Percentiles rank a stretch among this genome's conserved stretches.
Conservation (phyloP, 1,140 invertebrate species). For the Oreohelix idahoensis region DNA sequence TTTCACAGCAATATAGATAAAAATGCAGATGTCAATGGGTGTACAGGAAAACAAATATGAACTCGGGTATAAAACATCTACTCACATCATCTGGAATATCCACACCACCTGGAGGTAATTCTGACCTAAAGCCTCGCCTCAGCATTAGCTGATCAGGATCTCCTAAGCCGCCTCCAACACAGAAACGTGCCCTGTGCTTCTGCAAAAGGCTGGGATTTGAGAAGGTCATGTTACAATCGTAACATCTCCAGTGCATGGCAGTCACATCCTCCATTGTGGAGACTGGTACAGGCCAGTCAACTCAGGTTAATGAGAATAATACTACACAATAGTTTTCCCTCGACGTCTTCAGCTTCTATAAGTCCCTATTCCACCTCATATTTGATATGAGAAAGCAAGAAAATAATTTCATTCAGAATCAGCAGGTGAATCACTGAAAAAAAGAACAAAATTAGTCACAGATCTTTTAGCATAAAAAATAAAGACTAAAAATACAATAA, state of each 20-base stretch:
- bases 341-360: background rate
- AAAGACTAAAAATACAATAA: no score
- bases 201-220: slow-evolving; percentile 52
- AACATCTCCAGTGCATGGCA: slow-evolving; percentile 50
- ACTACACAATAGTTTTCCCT: background rate
- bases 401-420: background rate
- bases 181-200: slow-evolving; percentile 64
- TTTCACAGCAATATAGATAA: no score
- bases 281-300: background rate
- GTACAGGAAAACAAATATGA: no score
- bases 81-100: slow-evolving; percentile 50
- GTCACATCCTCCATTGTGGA: slow-evolving; percentile 29
- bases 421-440: no score
- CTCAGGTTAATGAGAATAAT: background rate
- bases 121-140: slow-evolving; percentile 44
- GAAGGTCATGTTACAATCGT: slow-evolving; percentile 65
- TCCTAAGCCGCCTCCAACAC: slow-evolving; percentile 57
- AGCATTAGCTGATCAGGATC: slow-evolving; percentile 55
- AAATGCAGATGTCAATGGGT: no score
- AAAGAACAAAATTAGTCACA: no score
- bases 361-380: background rate
- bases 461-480: no score
- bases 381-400: background rate
- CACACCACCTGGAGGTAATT: slow-evolving; percentile 31
- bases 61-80: no score